Base-by-base conservation (phyloP, 2,113 vertebrate genomes). In the Melanerpes aurifrons region DNA sequence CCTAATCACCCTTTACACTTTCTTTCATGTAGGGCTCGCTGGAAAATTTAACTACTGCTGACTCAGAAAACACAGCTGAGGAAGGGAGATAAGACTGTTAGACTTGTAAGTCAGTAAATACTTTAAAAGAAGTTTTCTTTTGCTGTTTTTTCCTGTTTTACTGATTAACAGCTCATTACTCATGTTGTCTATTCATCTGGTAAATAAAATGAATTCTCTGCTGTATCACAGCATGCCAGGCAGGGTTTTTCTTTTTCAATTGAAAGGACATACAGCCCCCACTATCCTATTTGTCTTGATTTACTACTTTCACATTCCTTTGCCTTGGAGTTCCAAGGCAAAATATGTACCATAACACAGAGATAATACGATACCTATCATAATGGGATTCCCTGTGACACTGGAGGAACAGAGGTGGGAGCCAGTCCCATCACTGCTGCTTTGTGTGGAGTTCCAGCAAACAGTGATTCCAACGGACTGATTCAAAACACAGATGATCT, bases 1-100 rank as follows among this genome's bases (percentile, higher is more conserved):
- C 93, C 89, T 93, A 40, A 92, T 83, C 62, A 83, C 82, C 72
- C 92, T 92, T 56, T 78, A 90, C 87, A 68, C 74, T 95, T 59
- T 70, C 91, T 94, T 96, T 96, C 93, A 95, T 95, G 92, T 90
- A 67, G 88, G 35, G 63, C 26, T 58, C 91, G 83, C 90, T 97
- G 98, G 98, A 98, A 98, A 98, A 96, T 96, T 91, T 95, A 97
- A 95, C 89, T 96, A 92, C 73, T 97, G 97, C 98, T 98, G 98
- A 97, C 96, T 98, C 96, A 97, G 95, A 97, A 92, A 97, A 86
- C 85, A 96, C 32, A 86, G 85, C 96, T 96, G 97, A 97, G 97
- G 97, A 97, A 98, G 81, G 83, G 93, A 97, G 98, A 98, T 97
- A 98, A 97, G 96, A 90, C 50, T 89, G 71, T 53, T 66, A 87